Base-by-base conservation (phyloP, 2,113 vertebrate genomes). In the Ictalurus furcatus region DNA sequence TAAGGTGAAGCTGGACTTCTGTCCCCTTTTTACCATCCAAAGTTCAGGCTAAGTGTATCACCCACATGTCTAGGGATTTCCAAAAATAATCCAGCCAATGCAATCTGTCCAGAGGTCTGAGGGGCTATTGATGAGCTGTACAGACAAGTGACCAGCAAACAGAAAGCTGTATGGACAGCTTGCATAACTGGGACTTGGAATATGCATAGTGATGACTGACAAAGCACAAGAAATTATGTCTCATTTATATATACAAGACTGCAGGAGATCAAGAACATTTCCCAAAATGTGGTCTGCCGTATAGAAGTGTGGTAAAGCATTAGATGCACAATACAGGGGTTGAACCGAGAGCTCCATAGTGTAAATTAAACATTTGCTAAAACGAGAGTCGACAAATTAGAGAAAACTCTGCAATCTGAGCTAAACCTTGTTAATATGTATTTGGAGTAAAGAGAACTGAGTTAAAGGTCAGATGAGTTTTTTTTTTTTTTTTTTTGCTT, bases 71-170 rank as follows among this genome's bases (percentile, higher is more conserved):
- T 88, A 91, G 74, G 89, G 78, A 37, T 80, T 9, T 93, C 93
- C 91, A 90, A 94, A 95, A 94, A 94, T 94, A 95, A 93, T 93
- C 76, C 89, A 89, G 30, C 16, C 59, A n/a, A 87, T 89, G 82
- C 59, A 88, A 44, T 76, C 69, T 11, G 90, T 86, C 86, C 88
- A 61, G 81, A 85, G 88, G 65, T 90, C n/a, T 69, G 52, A 34
- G 85, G 67, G 86, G 90, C 88, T 92, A 89, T 89, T 91, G 86
- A 90, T 80, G 69, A 85, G 80, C 34, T 56, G 40, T 67, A 87
- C 91, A 86, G 85, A 88, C 83, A 58, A 88, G 21, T 85, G 34
- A 69, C 12, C 5, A 16, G 28, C 63, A 48, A 54, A 28, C 2
- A 3, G 76, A 54, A 71, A 67, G 21, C 25, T 37, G 1, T 25